Conservation (phyloP, 2,888 invertebrate species). For the Epirrhoe alternata region DNA sequence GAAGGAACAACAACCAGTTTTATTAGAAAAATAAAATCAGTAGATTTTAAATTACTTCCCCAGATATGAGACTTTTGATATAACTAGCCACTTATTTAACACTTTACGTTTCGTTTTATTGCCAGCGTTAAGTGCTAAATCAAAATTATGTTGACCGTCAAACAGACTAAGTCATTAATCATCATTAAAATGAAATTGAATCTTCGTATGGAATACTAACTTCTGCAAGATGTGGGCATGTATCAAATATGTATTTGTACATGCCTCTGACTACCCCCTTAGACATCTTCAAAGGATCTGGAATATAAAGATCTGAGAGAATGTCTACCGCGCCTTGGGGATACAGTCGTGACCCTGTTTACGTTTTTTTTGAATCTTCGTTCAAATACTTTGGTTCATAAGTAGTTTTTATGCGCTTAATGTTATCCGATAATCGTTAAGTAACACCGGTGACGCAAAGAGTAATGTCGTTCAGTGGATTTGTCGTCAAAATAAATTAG, state of each 20-base stretch:
- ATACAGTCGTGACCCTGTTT: too few species aligned
- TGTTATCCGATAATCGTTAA: conserved; percentile 57
- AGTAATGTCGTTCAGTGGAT: conserved; percentile 66
- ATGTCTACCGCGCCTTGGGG: too few species aligned
- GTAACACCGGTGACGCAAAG: conserved; percentile 53
- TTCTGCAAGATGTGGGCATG: too few species aligned
- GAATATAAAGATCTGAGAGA: too few species aligned
- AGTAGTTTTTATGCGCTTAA: conserved; percentile 40
- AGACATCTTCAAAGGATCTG: too few species aligned
- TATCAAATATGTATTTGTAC: too few species aligned
- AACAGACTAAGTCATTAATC: conserved; percentile 51
- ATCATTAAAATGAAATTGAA: conserved; percentile 57
- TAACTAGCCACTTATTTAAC: conserved; percentile 51
- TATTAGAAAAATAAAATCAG: background rate
- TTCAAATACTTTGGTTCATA: conserved; percentile 51
- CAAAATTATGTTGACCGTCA: conserved; percentile 52
- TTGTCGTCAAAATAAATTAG: conserved; percentile 82
- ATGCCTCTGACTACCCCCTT: too few species aligned
- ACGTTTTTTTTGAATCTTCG: conserved; percentile 53
- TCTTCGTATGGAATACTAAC: too few species aligned
- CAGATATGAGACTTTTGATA: conserved; percentile 50
- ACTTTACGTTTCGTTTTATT: conserved; percentile 47
- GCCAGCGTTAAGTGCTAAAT: conserved; percentile 53
- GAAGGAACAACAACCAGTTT: background rate
- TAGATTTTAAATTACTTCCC: background rate